These are phyloP conservation scores for Pristionchus japonicus DNA, from an alignment of 2,888 invertebrate genomes.

Conservation along the genomic window DNA sequence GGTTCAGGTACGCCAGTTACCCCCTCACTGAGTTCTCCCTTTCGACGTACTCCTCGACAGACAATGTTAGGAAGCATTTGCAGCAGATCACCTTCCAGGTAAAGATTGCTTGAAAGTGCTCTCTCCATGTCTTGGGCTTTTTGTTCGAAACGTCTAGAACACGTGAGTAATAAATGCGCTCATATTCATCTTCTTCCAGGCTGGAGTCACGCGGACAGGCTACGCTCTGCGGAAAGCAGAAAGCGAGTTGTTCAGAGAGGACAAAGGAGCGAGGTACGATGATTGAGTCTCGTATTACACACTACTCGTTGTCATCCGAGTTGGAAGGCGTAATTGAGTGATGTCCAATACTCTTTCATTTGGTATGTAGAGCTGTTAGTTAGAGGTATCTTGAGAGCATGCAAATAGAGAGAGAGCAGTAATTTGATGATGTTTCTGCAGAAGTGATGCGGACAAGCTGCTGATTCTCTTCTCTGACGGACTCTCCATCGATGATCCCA, in stretches of 20 bases:
- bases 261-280: slow-evolving; percentile 45
- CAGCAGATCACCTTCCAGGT: slow-evolving; percentile 48
- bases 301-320: not conserved
- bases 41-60: slow-evolving; percentile 42
- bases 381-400: too few species aligned
- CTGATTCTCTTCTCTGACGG: slow-evolving; percentile 74
- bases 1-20: slow-evolving; percentile 45
- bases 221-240: slow-evolving; percentile 55
- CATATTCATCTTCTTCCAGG: too few species aligned
- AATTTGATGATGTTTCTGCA: not conserved
- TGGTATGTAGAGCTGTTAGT: not conserved
- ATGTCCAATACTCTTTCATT: not conserved
- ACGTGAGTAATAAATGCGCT: too few species aligned
- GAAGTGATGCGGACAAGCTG: slow-evolving; percentile 50
- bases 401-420: not conserved
- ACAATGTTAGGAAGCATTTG: slow-evolving; percentile 39
- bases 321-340: not conserved
- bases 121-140: too few species aligned
- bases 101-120: too few species aligned
- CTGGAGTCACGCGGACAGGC: slow-evolving; percentile 59
- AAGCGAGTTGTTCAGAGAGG: slow-evolving; percentile 54
- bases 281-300: not conserved
- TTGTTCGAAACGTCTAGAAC: too few species aligned
- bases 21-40: slow-evolving; percentile 47
- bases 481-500: slow-evolving; percentile 72